Evolutionary conservation across 2,888 invertebrate species (phyloP).

Genomic region (Nysson spinosus): DNA sequence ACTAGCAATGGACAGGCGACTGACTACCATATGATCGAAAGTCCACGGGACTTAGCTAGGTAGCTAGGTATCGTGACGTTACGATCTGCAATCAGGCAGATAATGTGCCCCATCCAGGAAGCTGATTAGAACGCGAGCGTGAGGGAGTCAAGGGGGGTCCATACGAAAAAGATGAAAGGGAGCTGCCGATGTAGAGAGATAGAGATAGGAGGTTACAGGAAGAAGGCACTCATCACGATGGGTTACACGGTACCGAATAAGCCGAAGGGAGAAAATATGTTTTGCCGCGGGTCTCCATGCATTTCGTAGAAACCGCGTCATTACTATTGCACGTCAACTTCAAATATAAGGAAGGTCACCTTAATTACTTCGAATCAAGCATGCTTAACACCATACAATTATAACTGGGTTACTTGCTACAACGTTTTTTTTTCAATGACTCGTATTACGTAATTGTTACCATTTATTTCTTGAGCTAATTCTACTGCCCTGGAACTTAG

Average conservation of each 20-base stretch:
- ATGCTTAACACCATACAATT: neutral
- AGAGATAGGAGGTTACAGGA: slow-evolving; percentile 66
- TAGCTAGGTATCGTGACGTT: slow-evolving; percentile 66
- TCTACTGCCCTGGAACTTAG: too few relatives aligned
- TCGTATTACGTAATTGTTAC: too few relatives aligned
- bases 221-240: slow-evolving; percentile 69
- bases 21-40: slow-evolving; percentile 51
- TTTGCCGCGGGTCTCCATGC: slow-evolving; percentile 22
- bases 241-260: slow-evolving; percentile 63
- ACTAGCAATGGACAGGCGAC: slow-evolving; percentile 47
- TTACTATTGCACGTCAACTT: slow-evolving; percentile 27
- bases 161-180: slow-evolving; percentile 64
- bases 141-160: slow-evolving; percentile 53
- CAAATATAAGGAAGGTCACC: slow-evolving; percentile 2
- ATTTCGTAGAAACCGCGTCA: slow-evolving; percentile 48
- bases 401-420: too few relatives aligned
- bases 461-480: too few relatives aligned
- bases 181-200: slow-evolving; percentile 42
- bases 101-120: slow-evolving; percentile 74
- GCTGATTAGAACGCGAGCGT: slow-evolving; percentile 67
- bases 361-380: slow-evolving; percentile 30
- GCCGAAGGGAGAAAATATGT: slow-evolving; percentile 56
- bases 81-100: slow-evolving; percentile 70
- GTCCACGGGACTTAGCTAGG: slow-evolving; percentile 53
- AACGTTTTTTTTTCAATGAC: too few relatives aligned